Evolutionary conservation across 2,113 vertebrate genomes (phyloP), one percentile per base, ranked within the genome.

Genomic region (Urocolius indicus): DNA sequence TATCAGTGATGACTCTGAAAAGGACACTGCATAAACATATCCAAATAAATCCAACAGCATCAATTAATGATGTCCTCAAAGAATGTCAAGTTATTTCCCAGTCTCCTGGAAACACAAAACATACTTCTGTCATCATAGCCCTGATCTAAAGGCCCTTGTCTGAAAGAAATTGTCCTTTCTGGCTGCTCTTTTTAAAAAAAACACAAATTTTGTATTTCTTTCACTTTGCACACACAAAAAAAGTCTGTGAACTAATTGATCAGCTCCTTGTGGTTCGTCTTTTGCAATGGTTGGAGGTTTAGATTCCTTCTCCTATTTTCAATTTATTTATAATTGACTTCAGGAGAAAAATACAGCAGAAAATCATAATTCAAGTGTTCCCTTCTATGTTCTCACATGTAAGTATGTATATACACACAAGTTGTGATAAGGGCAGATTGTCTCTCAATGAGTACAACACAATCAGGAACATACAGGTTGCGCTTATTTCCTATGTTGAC

Each of bases 361-460:
- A 88, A 80, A 66, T 45, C 13, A 11, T 45, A 41, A 51, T 55
- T 36, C 5, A 51, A 52, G 11, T 13, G 4, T 65, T 85, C 9
- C 2, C 0, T 71, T 85, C 15, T 65, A 10, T 34, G 7, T 51
- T 90, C 17, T 79, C 6, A 46, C 2, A 4, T 54, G 16, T 15
- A 55, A 11, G 9, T 30, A 2, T 5, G 2, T 21, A 1, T 36
- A 7, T 32, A 3, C n/a, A n/a, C 22, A 13, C 24, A n/a, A 0
- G 0, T 16, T 78, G 10, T 48, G 36, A 80, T 80, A 11, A 58
- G 4, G 13, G 29, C 11, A 82, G 27, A 27, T 48, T 84, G 38
- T 17, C 8, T 52, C 49, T 92, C 6, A 58, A 18, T 20, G 10
- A 59, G 7, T 54, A 59, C 41, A 29, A 68, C 8, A 24, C 4